Evolutionary conservation across 2,113 vertebrate species (phyloP).

Genomic region (Thinocorus orbignyianus): DNA sequence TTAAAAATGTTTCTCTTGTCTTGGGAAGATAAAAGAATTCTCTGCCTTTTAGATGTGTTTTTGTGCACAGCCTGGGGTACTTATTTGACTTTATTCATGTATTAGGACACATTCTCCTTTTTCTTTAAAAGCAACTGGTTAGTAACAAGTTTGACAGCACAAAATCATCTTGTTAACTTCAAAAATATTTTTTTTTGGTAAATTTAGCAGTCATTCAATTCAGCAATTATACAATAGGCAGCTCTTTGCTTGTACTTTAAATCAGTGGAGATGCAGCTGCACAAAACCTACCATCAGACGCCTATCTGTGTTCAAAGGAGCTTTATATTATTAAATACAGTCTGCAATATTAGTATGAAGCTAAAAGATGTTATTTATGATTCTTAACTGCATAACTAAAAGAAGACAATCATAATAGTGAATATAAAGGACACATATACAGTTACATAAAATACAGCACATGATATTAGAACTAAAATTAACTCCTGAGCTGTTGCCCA

Average conservation of each 20-base stretch:
- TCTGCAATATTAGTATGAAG: neutral
- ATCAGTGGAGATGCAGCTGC: neutral
- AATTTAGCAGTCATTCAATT: neutral
- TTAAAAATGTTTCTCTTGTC: neutral
- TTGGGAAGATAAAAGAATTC: neutral
- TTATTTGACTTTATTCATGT: neutral
- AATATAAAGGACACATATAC: neutral
- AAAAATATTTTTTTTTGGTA: neutral
- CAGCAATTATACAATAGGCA: neutral
- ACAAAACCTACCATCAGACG: neutral
- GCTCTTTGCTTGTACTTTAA: neutral
- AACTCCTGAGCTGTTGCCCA: neutral
- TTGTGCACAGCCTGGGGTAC: neutral
- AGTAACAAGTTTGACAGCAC: neutral
- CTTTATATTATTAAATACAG: neutral
- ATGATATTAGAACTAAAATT: neutral
- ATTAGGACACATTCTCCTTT: neutral
- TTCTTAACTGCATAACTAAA: neutral
- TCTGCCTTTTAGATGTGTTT: neutral
- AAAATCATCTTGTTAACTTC: neutral
- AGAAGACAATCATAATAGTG: neutral
- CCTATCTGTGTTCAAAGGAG: neutral
- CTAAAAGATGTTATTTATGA: neutral
- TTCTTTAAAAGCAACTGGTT: neutral
- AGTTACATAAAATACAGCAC: neutral